Base-by-base conservation (phyloP, 2,888 invertebrate species). In the Heteropelma amictum region DNA sequence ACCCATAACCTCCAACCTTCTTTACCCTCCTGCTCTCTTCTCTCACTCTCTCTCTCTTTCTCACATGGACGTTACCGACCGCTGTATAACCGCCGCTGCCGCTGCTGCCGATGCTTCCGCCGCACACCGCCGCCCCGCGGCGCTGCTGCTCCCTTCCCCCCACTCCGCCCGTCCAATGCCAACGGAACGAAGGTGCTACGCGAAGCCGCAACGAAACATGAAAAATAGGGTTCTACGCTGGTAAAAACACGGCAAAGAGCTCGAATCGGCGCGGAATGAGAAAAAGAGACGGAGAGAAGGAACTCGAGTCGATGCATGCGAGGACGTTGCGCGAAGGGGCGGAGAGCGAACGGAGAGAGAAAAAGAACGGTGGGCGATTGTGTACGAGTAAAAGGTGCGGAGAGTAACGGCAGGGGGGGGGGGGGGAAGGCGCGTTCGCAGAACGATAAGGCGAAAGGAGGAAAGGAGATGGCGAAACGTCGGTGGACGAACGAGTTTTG, bases 121-220 rank as follows among this genome's bases (percentile, higher is more conserved):
- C 19, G 35, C 12, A 19, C 10, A 1, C 10, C 30, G 17, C 30
- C n/a, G 8, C 26, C 49, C n/a, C 7, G 8, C n/a, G 21, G 10
- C 56, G 19, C 56, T 23, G 10, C 40, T 42, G 23, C 12, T 10
- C 1, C 21, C n/a, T 7, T 19, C 1, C 30, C 19, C 35, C 10
- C 21, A 5, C 6, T 14, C 7, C 12, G 1, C 26, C 17, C 71
- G 68, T 56, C 38, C n/a, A n/a, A n/a, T n/a, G n/a, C n/a, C n/a
- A n/a, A 80, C 83, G 84, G 84, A 86, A 87, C 85, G 86, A 88
- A 88, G 88, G 88, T 89, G 88, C 88, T 87, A 86, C 84, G 85
- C 87, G 88, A 88, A 89, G 88, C 88, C 88, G 88, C 89, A 89
- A 86, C 88, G 88, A 88, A 89, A 89, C 89, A 89, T 89, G 88